Percentiles rank a stretch among this genome's conserved stretches.
These are phyloP conservation scores for Ciconia maguari DNA, from an alignment of 2,113 vertebrate genomes.

Conservation along the genomic window DNA sequence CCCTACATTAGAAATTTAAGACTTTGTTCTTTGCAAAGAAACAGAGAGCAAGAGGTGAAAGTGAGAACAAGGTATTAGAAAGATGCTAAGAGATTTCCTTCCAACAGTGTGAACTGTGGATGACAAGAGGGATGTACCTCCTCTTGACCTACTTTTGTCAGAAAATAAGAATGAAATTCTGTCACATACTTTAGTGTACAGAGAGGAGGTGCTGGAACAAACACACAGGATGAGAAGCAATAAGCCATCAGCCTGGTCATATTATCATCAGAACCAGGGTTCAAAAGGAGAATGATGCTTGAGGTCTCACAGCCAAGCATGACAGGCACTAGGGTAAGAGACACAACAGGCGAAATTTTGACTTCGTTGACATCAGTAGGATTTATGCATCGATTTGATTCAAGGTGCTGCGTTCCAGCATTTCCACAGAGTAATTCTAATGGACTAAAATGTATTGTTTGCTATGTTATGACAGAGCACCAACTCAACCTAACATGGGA, in stretches of 20 bases:
- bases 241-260: neutral
- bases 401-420: neutral
- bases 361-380: neutral
- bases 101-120: neutral
- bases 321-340: neutral
- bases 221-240: neutral
- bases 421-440: neutral
- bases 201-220: neutral
- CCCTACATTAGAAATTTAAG: neutral
- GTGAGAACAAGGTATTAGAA: neutral
- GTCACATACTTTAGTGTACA: neutral
- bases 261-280: neutral
- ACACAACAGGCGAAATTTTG: neutral
- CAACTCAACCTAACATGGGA: neutral
- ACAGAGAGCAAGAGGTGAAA: neutral
- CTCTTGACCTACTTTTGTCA: conserved; percentile 13
- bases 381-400: neutral
- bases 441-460: neutral
- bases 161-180: neutral
- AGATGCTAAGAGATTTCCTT: neutral
- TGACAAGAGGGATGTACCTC: neutral
- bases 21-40: neutral
- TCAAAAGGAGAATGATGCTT: neutral
- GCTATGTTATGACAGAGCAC: neutral
- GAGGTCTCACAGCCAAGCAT: neutral